Percentiles rank a stretch among this genome's conserved stretches.
Conservation (phyloP, 2,888 invertebrate genomes). For the Brachylomia viminalis region DNA sequence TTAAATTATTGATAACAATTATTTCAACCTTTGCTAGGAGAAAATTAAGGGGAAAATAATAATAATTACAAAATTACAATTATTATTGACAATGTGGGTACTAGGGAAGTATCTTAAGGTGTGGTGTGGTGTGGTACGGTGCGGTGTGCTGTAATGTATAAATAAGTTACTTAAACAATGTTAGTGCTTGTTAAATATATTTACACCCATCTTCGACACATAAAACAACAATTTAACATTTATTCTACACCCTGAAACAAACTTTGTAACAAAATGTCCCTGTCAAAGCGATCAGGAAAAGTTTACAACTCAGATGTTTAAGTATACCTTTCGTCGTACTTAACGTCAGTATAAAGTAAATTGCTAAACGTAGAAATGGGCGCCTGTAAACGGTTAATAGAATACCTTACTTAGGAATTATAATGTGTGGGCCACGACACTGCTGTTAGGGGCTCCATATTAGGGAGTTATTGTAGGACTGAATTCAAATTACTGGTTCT, state of each 20-base stretch:
- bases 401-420: constrained; percentile 56
- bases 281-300: constrained; percentile 9
- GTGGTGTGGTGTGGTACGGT: no score
- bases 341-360: constrained; percentile 32
- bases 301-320: constrained; percentile 26
- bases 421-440: constrained; percentile 53
- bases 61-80: no score
- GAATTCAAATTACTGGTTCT: constrained; percentile 28
- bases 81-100: no score
- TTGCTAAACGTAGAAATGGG: constrained; percentile 46
- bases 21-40: no score
- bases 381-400: constrained; percentile 51
- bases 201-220: neutral
- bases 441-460: constrained; percentile 39
- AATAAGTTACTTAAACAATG: neutral
- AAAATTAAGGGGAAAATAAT: no score
- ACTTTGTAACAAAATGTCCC: constrained; percentile 16
- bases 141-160: no score
- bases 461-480: constrained; percentile 34
- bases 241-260: neutral
- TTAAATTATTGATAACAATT: no score
- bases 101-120: no score
- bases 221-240: neutral
- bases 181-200: neutral
- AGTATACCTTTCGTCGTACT: constrained; percentile 24